Evolutionary conservation across 2,888 invertebrate species (phyloP).

Genomic region (Teleogryllus oceanicus): DNA sequence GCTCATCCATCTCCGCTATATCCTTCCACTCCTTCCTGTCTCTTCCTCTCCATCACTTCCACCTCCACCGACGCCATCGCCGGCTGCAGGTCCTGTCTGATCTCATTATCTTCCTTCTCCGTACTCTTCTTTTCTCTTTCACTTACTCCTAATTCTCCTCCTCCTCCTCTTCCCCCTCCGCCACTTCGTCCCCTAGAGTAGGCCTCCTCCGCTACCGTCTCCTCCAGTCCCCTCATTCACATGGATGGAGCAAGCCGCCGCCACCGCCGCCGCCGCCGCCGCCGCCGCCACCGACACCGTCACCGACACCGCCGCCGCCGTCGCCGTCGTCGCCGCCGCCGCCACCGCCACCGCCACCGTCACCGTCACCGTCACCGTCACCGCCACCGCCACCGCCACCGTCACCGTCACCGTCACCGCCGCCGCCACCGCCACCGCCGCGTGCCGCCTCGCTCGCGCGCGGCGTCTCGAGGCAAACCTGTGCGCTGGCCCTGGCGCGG

Average conservation of each 20-base stretch:
- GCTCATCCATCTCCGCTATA: neutral
- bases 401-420: neutral
- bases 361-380: too few relatives aligned
- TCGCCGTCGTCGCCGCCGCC: neutral
- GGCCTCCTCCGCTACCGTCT: neutral
- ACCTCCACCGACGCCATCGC: neutral
- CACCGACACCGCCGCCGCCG: neutral
- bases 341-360: neutral
- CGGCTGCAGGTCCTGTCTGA: too few relatives aligned
- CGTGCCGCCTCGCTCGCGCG: neutral
- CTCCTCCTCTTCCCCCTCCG: neutral
- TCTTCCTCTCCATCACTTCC: neutral
- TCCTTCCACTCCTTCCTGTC: neutral
- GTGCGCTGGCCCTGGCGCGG: conserved; percentile 18
- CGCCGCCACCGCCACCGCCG: neutral
- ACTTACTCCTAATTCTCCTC: neutral
- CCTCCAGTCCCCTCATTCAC: neutral
- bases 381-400: neutral
- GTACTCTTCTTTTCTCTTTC: too few relatives aligned
- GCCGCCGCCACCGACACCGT: neutral
- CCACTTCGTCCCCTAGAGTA: neutral
- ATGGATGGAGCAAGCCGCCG: neutral
- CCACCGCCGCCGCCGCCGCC: neutral
- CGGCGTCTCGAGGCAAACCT: conserved; percentile 9
- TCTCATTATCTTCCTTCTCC: too few relatives aligned